Conservation (phyloP, 2,888 invertebrate species). For the Drosophila tripunctata region DNA sequence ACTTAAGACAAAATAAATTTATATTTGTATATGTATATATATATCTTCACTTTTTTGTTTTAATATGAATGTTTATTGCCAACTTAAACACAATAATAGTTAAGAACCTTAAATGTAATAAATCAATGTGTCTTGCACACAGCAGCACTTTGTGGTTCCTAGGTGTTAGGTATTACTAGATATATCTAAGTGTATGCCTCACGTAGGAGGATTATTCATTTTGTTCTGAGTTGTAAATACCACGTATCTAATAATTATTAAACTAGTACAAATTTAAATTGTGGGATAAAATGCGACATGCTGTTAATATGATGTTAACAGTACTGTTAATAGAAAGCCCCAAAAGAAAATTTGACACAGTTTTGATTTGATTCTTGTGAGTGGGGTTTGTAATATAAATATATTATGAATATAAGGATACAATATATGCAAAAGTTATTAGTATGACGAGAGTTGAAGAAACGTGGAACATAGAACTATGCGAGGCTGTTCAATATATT, state of each 20-base stretch:
- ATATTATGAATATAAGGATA: too few species aligned
- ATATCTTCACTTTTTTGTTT: too few species aligned
- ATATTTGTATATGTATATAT: too few species aligned
- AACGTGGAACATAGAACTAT: not conserved
- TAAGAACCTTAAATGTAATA: slow-evolving; percentile 36
- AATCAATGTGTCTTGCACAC: slow-evolving; percentile 31
- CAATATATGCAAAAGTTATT: not conserved
- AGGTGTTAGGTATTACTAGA: slow-evolving; percentile 21
- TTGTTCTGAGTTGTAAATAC: slow-evolving; percentile 28
- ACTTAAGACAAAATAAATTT: too few species aligned
- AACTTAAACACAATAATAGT: slow-evolving; percentile 34
- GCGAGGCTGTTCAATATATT: slow-evolving; percentile 4
- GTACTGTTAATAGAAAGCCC: slow-evolving; percentile 11
- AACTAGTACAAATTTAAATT: not conserved
- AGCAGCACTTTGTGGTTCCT: not conserved
- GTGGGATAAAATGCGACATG: slow-evolving; percentile 28
- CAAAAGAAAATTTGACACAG: slow-evolving; percentile 51
- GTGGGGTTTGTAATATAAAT: too few species aligned
- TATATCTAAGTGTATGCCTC: slow-evolving; percentile 41
- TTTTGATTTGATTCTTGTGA: slow-evolving; percentile 8
- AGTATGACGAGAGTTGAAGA: not conserved
- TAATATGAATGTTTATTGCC: slow-evolving; percentile 50
- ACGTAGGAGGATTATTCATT: slow-evolving; percentile 15
- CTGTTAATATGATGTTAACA: slow-evolving; percentile 22
- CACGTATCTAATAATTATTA: slow-evolving; percentile 16